Base-by-base conservation (phyloP, 2,113 vertebrate genomes). In the Cettia cetti region DNA sequence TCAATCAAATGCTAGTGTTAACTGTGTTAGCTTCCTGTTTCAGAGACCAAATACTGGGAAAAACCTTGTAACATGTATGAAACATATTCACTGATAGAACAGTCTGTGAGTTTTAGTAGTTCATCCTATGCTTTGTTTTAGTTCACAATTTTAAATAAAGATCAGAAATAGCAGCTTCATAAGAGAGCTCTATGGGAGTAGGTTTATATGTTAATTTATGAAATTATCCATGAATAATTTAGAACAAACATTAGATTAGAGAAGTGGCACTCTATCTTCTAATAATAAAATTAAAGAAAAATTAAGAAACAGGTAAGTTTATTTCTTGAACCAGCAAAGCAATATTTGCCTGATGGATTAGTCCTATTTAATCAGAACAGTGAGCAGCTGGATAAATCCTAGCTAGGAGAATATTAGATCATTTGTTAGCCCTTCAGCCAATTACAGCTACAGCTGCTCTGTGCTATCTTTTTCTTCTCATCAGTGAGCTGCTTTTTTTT, bases 351-450 rank as follows among this genome's bases (percentile, higher is more conserved):
- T 92, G 92, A 94, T 86, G 83, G 82, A 96, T 91, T 94, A 93
- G 65, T 86, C 71, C 61, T 85, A 61, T 97, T 96, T 96, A 85
- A 95, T 96, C 91, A 95, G 82, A 92, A 42, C 56, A 79, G 74
- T 52, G 53, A 95, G 80, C 82, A 96, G 83, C 85, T 95, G 87
- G 89, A 91, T 94, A 94, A 94, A 86, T 82, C 80, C 84, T 61
- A 64, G 54, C 80, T 75, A 52, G 79, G 53, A 60, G 74, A 94
- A 94, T 96, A 95, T 94, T 96, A 94, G 93, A 89, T 93, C 91
- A 70, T 96, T 96, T 96, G 86, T 96, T 96, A 96, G 87, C 92
- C 86, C 82, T 93, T 92, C 80, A 86, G 93, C 88, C 94, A 95
- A 89, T 94, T 95, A 90, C 87, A 92, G 75, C 77, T 92, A 57